Percentiles rank a stretch among this genome's conserved stretches.
Conservation (phyloP, 2,888 invertebrate genomes). For the Thera britannica region DNA sequence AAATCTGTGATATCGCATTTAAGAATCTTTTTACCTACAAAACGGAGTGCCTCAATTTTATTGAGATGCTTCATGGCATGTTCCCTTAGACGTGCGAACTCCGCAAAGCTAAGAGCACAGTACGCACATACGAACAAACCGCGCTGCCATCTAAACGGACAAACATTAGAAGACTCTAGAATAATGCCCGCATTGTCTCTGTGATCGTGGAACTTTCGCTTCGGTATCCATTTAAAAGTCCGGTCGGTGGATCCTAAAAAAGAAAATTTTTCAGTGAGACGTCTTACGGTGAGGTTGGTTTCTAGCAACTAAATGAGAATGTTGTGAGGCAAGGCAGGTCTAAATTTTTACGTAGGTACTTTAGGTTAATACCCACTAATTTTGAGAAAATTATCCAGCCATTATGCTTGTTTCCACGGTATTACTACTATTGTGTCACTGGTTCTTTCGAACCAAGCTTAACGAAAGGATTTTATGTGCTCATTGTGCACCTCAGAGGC, state of each 20-base stretch:
- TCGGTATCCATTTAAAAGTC: conserved; percentile 68
- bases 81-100: conserved; percentile 60
- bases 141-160: conserved; percentile 73
- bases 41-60: conserved; percentile 49
- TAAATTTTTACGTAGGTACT: background rate
- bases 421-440: background rate
- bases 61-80: conserved; percentile 62
- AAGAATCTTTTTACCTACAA: conserved; percentile 35
- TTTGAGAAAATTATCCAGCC: background rate
- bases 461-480: too few relatives aligned
- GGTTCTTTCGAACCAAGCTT: too few relatives aligned
- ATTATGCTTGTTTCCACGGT: background rate
- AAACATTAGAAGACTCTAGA: conserved; percentile 70
- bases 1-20: conserved; percentile 71
- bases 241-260: conserved; percentile 68
- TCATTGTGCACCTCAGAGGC: too few relatives aligned
- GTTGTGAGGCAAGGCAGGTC: background rate
- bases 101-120: conserved; percentile 65
- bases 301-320: background rate
- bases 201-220: conserved; percentile 69
- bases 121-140: conserved; percentile 70
- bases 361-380: background rate
- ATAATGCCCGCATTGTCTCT: conserved; percentile 75
- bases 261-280: conserved; percentile 62
- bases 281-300: conserved; percentile 7